Base-by-base conservation (phyloP, 2,113 vertebrate genomes). In the Lota lota region DNA sequence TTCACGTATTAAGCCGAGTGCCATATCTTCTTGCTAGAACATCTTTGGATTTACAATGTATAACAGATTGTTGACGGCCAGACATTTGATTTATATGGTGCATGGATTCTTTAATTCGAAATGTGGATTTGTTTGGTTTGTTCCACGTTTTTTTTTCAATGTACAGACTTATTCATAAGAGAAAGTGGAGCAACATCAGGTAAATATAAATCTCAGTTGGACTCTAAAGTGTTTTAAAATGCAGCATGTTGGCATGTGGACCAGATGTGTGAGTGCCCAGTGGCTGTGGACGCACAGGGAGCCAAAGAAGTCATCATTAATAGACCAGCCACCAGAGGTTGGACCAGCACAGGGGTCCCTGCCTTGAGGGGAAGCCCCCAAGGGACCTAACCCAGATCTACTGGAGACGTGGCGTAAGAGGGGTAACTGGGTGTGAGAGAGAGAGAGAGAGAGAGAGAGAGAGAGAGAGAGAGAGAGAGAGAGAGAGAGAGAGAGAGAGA, bases 361-460 rank as follows among this genome's bases (percentile, higher is more conserved):
- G 47, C 47, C 71, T 57, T 47, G 40, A 54, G 61, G 56, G 18
- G 33, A 22, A 20, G 20, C 62, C 19, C 84, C 65, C 77, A 19
- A 28, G 76, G 70, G 90, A 80, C 53, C 59, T 81, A 81, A 74
- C 88, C 90, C 77, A 91, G 74, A 88, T 89, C 74, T 84, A 74
- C 70, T 69, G 67, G 71, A 56, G 12, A 73, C 61, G 59, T 36
- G 58, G 63, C 47, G 60, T 24, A 40, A 56, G 51, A 18, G 24
- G 36, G n/a, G 50, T 33, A 24, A 21, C 12, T 40, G 28, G 28
- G 17, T 18, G 14, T 22, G 15, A 22, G 57, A 19, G n/a, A 11
- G 11, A 59, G 5, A 5, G 57, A 59, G n/a, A 21, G 57, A 12
- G 3, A 20, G 11, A 59, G 18, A 59, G 21, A 59, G 8, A 59